These are phyloP conservation scores for Leucophora obtusa DNA, from an alignment of 2,888 invertebrate species.

Conservation along the genomic window DNA sequence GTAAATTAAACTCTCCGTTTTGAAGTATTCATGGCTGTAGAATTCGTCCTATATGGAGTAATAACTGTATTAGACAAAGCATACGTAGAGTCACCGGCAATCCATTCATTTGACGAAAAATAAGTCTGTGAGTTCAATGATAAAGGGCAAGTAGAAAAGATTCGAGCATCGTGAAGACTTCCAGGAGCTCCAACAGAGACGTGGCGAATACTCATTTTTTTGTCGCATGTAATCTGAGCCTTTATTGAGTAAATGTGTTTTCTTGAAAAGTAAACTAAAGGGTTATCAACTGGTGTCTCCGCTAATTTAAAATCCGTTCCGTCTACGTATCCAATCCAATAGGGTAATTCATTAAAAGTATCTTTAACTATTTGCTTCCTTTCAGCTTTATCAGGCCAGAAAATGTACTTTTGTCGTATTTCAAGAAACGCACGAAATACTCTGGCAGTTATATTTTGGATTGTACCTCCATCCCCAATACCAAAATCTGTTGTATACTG, in stretches of 20 bases:
- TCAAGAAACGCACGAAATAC: neutral
- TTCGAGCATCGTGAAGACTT: constrained; percentile 48
- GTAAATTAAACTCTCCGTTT: too few relatives aligned
- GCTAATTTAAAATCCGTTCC: constrained; percentile 51
- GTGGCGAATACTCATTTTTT: constrained; percentile 38
- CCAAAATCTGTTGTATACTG: too few relatives aligned
- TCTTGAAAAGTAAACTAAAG: constrained; percentile 37
- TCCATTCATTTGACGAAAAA: constrained; percentile 39
- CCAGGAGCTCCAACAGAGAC: constrained; percentile 37
- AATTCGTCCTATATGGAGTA: constrained; percentile 40
- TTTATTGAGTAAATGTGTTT: constrained; percentile 47
- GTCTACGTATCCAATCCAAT: constrained; percentile 58
- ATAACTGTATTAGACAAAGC: constrained; percentile 9
- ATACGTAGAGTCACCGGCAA: constrained; percentile 50
- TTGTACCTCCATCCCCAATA: too few relatives aligned
- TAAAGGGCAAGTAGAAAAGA: constrained; percentile 22
- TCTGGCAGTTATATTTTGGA: neutral
- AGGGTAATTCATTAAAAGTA: constrained; percentile 46
- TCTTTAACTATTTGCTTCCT: too few relatives aligned
- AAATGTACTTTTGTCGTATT: neutral
- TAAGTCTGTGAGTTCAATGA: constrained; percentile 1
- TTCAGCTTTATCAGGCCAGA: too few relatives aligned
- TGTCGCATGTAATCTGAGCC: constrained; percentile 45
- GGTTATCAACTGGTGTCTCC: constrained; percentile 32
- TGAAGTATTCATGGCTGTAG: neutral